A percentile compares a stretch with the other conserved stretches of the same genome.
These are phyloP conservation scores for Ceyx cyanopectus DNA, from an alignment of 2,113 vertebrate species.

Conservation along the genomic window DNA sequence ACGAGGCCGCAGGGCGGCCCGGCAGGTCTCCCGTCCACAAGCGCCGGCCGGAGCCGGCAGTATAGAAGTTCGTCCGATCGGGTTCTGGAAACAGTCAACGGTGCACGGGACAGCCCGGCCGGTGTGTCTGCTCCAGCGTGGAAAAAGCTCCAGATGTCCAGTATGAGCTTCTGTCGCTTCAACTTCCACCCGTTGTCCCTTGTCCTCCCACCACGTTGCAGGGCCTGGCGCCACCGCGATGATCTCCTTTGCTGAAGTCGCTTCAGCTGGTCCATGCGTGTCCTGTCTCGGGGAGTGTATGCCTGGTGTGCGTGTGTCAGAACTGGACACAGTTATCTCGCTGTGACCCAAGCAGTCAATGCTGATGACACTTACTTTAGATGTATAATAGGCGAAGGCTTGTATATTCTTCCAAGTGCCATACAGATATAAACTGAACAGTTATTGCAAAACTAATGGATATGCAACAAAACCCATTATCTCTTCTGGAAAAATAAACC, in stretches of 20 bases:
- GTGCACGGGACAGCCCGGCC: too few species aligned
- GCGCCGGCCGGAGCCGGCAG: neutral
- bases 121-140: fast-evolving
- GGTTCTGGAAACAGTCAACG: neutral
- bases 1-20: too few species aligned
- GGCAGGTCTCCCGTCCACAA: neutral
- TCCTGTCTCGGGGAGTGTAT: fast-evolving
- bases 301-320: too few species aligned
- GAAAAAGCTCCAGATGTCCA: fast-evolving
- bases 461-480: neutral
- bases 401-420: neutral
- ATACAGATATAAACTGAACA: fast-evolving
- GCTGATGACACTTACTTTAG: neutral
- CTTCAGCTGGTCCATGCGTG: fast-evolving
- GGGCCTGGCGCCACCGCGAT: fast-evolving
- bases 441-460: neutral
- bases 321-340: fast-evolving
- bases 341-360: neutral
- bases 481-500: neutral
- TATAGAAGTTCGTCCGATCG: neutral
- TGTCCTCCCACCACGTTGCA: fast-evolving
- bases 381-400: neutral
- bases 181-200: fast-evolving
- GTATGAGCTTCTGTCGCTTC: fast-evolving
- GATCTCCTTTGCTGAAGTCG: fast-evolving